Base-by-base conservation (phyloP, 2,113 vertebrate genomes). In the Apistogramma diplotaenia region DNA sequence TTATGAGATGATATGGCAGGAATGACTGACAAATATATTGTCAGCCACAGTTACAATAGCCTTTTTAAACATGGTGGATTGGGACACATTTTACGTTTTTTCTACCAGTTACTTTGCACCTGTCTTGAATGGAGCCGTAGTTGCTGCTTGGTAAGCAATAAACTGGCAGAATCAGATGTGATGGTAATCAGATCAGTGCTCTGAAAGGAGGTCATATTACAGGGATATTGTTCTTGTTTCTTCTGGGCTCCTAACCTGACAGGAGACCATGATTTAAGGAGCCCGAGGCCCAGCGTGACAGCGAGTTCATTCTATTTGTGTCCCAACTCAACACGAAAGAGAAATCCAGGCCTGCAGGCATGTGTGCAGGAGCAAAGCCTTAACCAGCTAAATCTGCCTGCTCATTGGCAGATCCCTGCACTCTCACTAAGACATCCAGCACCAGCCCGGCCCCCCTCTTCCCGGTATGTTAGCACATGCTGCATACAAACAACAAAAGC, bases 331-430 rank as follows among this genome's bases (percentile, higher is more conserved):
- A 80, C 19, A 55, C 29, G 7, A 9, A 74, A 33, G 54, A 43
- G 51, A 78, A 83, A 82, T 85, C 81, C 76, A 70, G 27, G 75
- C 86, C 86, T 77, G 71, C 55, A 74, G 85, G 87, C 85, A n/a
- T 84, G 80, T 62, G 78, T 33, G 2, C 82, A 21, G 60, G 60
- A 75, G 49, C 76, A 19, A 43, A 43, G 35, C 76, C 59, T 43
- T 82, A 49, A 51, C 58, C 58, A 25, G 33, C 10, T 49, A n/a
- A 86, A 81, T 46, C 79, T 74, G 19, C 2, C 76, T 2, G 23
- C 79, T 83, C 61, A 79, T 10, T 25, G 43, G 51, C 56, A 33
- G 43, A 83, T 76, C 62, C 16, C 18, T 23, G 1, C 5, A 33
- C 40, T 79, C 43, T 15, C n/a, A 37, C 21, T 10, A 59, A 29